These are phyloP conservation scores for Apodemia duryi DNA, from an alignment of 2,888 invertebrate genomes.

Conservation along the genomic window DNA sequence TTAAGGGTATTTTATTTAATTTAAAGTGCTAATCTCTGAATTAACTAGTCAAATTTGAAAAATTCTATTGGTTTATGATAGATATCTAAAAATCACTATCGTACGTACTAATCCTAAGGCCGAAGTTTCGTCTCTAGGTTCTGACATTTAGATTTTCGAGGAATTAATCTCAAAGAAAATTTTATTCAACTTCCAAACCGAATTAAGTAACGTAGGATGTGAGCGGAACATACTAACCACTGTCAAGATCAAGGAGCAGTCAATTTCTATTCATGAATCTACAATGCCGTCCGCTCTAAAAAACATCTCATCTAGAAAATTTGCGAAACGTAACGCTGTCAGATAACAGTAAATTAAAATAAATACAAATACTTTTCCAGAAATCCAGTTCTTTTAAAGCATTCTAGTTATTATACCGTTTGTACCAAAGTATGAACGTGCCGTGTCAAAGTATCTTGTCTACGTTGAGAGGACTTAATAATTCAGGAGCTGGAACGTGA, in stretches of 20 bases:
- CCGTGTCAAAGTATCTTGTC: slow-evolving; percentile 58
- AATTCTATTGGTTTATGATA: too few relatives aligned
- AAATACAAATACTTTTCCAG: slow-evolving; percentile 14
- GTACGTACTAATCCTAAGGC: too few relatives aligned
- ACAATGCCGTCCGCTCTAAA: neutral
- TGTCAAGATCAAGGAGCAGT: neutral
- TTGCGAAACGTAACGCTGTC: neutral
- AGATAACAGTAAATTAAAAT: neutral
- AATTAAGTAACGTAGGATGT: too few relatives aligned
- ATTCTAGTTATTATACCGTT: slow-evolving; percentile 32
- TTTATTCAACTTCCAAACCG: too few relatives aligned
- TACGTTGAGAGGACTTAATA: slow-evolving; percentile 52
- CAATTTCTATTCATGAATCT: neutral
- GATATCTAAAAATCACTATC: too few relatives aligned
- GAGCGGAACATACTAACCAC: too few relatives aligned
- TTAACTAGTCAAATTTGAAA: too few relatives aligned
- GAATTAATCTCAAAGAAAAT: too few relatives aligned
- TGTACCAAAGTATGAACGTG: slow-evolving; percentile 39
- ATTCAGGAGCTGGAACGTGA: slow-evolving; percentile 50
- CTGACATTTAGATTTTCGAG: too few relatives aligned
- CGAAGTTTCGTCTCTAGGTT: too few relatives aligned
- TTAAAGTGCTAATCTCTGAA: too few relatives aligned
- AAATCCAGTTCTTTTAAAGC: slow-evolving; percentile 15
- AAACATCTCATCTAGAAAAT: neutral
- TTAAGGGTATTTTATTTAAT: too few relatives aligned